Conservation (phyloP, 2,888 invertebrate species). For the Cyclophora albipunctata region DNA sequence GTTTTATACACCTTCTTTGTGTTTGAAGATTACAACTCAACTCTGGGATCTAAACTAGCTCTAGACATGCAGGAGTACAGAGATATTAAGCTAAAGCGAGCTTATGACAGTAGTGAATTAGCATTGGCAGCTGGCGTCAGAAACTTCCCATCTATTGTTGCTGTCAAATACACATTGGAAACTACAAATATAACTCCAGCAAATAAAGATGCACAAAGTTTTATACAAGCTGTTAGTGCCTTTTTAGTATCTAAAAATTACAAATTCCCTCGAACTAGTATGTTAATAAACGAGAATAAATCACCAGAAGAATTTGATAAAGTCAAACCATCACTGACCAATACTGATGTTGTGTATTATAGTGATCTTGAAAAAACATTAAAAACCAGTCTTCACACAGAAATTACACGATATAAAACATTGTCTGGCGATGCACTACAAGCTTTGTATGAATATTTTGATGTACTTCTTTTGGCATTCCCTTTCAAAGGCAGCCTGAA, state of each 20-base stretch:
- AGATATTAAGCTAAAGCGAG: constrained; percentile 75
- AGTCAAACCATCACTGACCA: constrained; percentile 21
- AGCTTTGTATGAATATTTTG: constrained; percentile 84
- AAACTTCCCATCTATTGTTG: constrained; percentile 74
- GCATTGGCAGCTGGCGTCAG: constrained; percentile 57
- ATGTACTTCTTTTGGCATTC: constrained; percentile 83
- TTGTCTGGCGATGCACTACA: constrained; percentile 82
- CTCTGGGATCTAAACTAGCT: constrained; percentile 78
- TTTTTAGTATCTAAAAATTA: constrained; percentile 67
- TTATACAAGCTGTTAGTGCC: constrained; percentile 68
- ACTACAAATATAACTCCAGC: constrained; percentile 51
- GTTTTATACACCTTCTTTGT: constrained; percentile 78
- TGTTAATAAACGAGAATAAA: constrained; percentile 15
- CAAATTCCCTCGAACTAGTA: constrained; percentile 44
- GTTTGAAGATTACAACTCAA: constrained; percentile 78
- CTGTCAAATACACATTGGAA: constrained; percentile 53
- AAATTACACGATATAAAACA: constrained; percentile 81
- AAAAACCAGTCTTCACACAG: constrained; percentile 87
- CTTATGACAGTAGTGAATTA: constrained; percentile 73
- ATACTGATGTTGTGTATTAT: constrained; percentile 82
- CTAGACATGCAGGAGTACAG: constrained; percentile 78
- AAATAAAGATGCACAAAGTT: constrained; percentile 52
- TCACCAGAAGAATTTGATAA: constrained; percentile 27
- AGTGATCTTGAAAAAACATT: constrained; percentile 92
- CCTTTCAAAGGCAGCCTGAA: constrained; percentile 83